phyloP scores from a whole-genome alignment of 2,797 vertebrate species.

The Fistularia commersonii region DNA sequence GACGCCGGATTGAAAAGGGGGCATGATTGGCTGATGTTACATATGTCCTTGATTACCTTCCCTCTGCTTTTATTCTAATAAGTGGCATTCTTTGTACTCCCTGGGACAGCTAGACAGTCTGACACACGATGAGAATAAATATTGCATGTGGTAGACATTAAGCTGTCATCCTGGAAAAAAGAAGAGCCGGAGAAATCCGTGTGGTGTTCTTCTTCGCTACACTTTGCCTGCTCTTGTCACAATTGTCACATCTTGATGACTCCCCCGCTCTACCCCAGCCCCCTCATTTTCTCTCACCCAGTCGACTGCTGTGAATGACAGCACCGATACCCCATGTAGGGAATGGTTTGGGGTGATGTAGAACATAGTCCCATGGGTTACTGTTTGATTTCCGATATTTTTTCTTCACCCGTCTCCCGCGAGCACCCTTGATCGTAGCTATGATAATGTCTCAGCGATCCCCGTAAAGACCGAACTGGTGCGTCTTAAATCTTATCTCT shows the following conservation, averaged over 20 bases:
- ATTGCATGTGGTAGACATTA: constrained; percentile 99
- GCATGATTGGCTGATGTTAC: constrained; percentile 98
- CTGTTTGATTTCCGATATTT: constrained; percentile 50
- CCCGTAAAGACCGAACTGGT: constrained; percentile 29
- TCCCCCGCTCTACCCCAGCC: constrained; percentile 55
- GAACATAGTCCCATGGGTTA: constrained; percentile 54
- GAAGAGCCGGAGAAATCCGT: constrained; percentile 93
- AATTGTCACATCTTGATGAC: constrained; percentile 99
- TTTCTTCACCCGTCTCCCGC: constrained; percentile 1
- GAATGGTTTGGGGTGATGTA: constrained; percentile 73
- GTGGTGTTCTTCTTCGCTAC: constrained; percentile 88
- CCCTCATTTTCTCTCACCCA: constrained; percentile 67
- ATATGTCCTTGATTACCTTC: constrained; percentile 99
- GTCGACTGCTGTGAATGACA: constrained; percentile 75
- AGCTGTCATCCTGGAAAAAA: constrained; percentile 90
- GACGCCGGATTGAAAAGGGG: constrained; percentile 75
- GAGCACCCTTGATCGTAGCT: constrained; percentile 33
- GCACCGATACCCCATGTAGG: constrained; percentile 70
- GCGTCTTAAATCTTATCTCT: constrained; percentile 14
- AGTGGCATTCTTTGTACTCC: constrained; percentile 99
- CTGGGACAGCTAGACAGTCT: constrained; percentile 99
- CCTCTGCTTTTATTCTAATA: constrained; percentile 99
- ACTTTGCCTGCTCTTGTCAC: constrained; percentile 96
- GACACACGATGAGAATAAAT: constrained; percentile 99
- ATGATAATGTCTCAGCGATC: constrained; percentile 39